Base-by-base conservation (phyloP, 2,888 invertebrate species). In the Falcaria lacertinaria region DNA sequence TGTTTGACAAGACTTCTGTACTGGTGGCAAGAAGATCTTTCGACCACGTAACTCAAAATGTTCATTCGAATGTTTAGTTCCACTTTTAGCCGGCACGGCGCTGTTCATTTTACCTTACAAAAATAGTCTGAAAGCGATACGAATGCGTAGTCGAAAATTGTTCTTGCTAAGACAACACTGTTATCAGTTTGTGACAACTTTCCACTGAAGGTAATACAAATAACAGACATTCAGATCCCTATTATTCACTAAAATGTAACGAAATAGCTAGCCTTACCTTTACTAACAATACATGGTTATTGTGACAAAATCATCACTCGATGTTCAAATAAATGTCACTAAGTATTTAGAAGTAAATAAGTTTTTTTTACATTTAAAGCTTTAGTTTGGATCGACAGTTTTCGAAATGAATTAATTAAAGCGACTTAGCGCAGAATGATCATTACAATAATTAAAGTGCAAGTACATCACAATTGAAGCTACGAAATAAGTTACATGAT, bases 271-370 rank as follows among this genome's bases (percentile, higher is more conserved):
- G 28, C 7, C 22, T 28, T 11, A 11, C 8, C 52, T 43, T 48
- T 50, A 48, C 52, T 47, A 39, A 28, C 11, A 28, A 11, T 28
- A 28, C 7, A 36, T 6, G 16, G 22, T 50, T 49, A 33, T 64
- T 68, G 65, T 64, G 68, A 69, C 64, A 48, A 47, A 46, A 15
- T 41, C 49, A 57, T 59, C 48, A 57, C 58, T 45, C 28, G 28
- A 28, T 28, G 11, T 28, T 11, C 11, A 44, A 33, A 34, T 33
- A 33, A 15, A 44, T 42, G 44, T 37, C 35, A 44, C 43, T 54
- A 57, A 44, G 42, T 43, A 41, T 51, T 39, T 39, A 44, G 33
- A 49, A 45, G 37, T 35, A 50, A 33, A 45, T 38, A 28, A 28
- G 28, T 25, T 16, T 52, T 45, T 41, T 43, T 25, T 36, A 33